A percentile compares a stretch with the other conserved stretches of the same genome.
These are phyloP conservation scores for Cercopithecus mona DNA, from an alignment of 2,113 vertebrate genomes.

Conservation along the genomic window DNA sequence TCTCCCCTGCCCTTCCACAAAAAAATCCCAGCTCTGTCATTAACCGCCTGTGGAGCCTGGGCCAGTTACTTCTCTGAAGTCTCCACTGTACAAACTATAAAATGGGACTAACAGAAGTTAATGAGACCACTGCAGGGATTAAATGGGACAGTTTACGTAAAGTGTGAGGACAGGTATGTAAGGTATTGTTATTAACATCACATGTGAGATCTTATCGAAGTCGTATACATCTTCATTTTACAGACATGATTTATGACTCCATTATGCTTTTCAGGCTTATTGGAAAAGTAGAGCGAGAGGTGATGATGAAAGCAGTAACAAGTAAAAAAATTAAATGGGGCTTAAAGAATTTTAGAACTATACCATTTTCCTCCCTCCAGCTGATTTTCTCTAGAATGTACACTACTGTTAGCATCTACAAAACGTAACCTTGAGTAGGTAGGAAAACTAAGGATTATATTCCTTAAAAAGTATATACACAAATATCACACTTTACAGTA, in stretches of 20 bases:
- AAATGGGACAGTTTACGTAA: not conserved
- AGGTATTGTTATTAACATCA: not conserved
- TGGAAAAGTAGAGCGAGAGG: not conserved
- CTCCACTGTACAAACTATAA: not conserved
- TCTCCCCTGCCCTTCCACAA: too few species aligned
- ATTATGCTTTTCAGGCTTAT: not conserved
- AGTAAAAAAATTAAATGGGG: not conserved
- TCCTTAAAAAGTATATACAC: not conserved
- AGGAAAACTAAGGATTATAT: not conserved
- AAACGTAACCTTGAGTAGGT: not conserved
- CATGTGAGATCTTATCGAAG: not conserved
- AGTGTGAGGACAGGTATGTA: not conserved
- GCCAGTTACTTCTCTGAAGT: not conserved
- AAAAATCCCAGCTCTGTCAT: not conserved
- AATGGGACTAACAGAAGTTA: not conserved
- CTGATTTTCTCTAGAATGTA: not conserved
- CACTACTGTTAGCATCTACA: not conserved
- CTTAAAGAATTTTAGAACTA: not conserved
- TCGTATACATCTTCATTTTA: not conserved
- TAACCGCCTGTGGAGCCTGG: not conserved
- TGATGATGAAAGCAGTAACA: not conserved
- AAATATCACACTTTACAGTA: not conserved
- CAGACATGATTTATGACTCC: not conserved
- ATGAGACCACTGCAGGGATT: not conserved
- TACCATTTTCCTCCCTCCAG: not conserved